A percentile compares a stretch with the other conserved stretches of the same genome.
These are phyloP conservation scores for Sorex fumeus DNA, from an alignment of 2,113 vertebrate species.

Conservation along the genomic window DNA sequence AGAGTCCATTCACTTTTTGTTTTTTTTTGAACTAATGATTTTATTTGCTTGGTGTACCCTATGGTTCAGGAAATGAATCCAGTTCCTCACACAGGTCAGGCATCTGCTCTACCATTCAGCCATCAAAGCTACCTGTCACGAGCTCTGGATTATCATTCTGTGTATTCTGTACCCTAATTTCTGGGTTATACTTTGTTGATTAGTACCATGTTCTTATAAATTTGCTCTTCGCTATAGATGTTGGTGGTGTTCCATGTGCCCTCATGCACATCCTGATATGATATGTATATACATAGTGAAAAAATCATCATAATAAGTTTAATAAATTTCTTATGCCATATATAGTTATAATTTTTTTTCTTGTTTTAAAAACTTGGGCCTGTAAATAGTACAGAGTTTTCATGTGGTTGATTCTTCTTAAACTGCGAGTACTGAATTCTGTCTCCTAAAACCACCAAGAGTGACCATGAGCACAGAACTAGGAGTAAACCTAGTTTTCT, in stretches of 20 bases:
- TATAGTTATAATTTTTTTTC: not conserved
- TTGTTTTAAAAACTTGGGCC: not conserved
- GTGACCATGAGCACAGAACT: no score
- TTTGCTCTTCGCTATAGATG: not conserved
- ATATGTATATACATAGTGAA: not conserved
- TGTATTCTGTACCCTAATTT: not conserved
- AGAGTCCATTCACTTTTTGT: not conserved
- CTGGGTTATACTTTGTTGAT: not conserved
- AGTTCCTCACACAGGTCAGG: no score
- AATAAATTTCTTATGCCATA: not conserved
- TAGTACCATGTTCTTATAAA: not conserved
- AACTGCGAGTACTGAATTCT: no score
- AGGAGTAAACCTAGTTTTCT: no score
- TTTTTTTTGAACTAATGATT: no score
- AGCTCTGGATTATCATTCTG: not conserved
- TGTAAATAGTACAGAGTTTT: no score
- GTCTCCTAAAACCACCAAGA: no score
- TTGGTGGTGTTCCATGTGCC: not conserved
- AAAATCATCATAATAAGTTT: not conserved
- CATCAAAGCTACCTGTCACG: not conserved
- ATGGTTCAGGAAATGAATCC: no score
- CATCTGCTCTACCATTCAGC: no score
- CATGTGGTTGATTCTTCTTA: no score
- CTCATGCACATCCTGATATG: not conserved
- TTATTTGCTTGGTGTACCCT: no score